A percentile compares a stretch with the other conserved stretches of the same genome.
Conservation (phyloP, 2,888 invertebrate species). For the Sussaba pulchella region DNA sequence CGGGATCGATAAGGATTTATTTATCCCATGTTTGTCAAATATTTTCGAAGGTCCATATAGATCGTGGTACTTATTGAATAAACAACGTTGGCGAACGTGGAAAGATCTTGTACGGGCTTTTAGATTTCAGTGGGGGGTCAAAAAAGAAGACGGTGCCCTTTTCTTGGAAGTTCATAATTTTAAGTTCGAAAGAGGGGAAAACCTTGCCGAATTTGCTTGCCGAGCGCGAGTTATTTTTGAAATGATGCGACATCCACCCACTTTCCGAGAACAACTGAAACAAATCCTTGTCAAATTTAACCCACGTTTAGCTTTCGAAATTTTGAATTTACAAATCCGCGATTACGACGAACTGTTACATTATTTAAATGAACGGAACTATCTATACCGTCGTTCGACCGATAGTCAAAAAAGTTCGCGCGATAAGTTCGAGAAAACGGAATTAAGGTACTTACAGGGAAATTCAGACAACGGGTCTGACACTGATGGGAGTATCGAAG, state of each 20-base stretch:
- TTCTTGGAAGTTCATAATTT: constrained; percentile 52
- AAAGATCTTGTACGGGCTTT: constrained; percentile 59
- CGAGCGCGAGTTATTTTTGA: constrained; percentile 60
- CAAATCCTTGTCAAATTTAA: constrained; percentile 17
- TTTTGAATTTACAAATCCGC: background rate
- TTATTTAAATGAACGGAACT: constrained; percentile 47
- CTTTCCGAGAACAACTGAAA: constrained; percentile 53
- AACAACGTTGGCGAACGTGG: constrained; percentile 50
- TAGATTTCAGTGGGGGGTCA: constrained; percentile 60
- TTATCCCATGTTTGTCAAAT: constrained; percentile 60
- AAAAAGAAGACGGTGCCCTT: constrained; percentile 57
- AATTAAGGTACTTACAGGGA: constrained; percentile 10
- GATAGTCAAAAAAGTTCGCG: constrained; percentile 28
- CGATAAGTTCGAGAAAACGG: constrained; percentile 9
- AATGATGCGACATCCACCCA: constrained; percentile 52
- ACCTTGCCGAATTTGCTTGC: constrained; percentile 59
- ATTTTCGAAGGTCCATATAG: constrained; percentile 63
- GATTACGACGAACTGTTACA: constrained; percentile 1
- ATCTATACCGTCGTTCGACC: constrained; percentile 35
- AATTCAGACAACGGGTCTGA: background rate
- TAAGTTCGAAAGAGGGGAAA: constrained; percentile 54
- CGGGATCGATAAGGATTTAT: constrained; percentile 47
- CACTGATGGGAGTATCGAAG: constrained; percentile 20
- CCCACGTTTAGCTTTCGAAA: constrained; percentile 8
- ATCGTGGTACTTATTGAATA: constrained; percentile 62